A percentile compares a stretch with the other conserved stretches of the same genome.
Evolutionary conservation across 2,888 invertebrate species (phyloP).

Genomic region (Unio delphinus): DNA sequence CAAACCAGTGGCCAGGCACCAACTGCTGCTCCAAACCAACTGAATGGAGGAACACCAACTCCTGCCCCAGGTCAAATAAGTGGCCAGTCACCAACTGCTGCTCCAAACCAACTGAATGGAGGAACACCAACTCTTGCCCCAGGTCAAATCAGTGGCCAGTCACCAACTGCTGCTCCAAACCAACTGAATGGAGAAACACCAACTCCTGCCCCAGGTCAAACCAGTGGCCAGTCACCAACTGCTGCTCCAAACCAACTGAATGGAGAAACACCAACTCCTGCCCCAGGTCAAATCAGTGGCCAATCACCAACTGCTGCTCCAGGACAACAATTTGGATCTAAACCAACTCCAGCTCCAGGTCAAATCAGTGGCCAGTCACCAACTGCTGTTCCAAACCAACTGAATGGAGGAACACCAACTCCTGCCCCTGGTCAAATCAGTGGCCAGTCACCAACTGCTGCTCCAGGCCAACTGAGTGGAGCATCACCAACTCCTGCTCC

Average conservation of each 20-base stretch:
- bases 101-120: too few relatives aligned
- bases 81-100: too few relatives aligned
- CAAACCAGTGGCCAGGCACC: constrained; percentile 1
- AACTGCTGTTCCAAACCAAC: constrained; percentile 5
- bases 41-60: constrained; percentile 4
- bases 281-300: too few relatives aligned
- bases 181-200: not conserved
- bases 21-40: not conserved
- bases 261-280: too few relatives aligned
- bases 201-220: constrained; percentile 5
- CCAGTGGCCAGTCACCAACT: too few relatives aligned
- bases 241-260: too few relatives aligned
- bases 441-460: not conserved
- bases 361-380: not conserved
- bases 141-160: not conserved
- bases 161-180: constrained; percentile 1
- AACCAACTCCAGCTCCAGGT: too few relatives aligned
- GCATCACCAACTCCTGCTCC: constrained; percentile 7
- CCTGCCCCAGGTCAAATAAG: not conserved
- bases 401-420: not conserved
- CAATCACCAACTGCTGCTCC: too few relatives aligned
- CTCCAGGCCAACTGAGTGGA: not conserved
- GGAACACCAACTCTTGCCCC: constrained; percentile 1
- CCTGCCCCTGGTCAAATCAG: constrained; percentile 3
- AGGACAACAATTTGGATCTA: too few relatives aligned